Conservation (phyloP, 2,113 vertebrate genomes). For the Ptilonorhynchus violaceus region DNA sequence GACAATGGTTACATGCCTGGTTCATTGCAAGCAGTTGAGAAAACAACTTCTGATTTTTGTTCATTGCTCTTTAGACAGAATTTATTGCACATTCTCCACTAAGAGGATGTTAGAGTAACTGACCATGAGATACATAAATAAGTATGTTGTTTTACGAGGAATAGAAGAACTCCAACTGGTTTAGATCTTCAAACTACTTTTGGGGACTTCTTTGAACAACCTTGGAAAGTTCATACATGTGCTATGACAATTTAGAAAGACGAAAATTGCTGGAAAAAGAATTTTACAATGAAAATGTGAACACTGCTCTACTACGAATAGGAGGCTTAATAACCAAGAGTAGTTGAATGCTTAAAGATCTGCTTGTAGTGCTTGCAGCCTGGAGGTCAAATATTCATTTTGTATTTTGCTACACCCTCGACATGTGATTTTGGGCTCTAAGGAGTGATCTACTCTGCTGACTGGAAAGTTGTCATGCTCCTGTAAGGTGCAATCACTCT, state of each 20-base stretch:
- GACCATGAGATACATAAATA: neutral
- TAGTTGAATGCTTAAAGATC: neutral
- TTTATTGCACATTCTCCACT: neutral
- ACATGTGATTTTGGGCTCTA: neutral
- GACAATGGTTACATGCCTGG: neutral
- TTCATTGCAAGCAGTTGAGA: neutral
- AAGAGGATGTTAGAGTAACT: neutral
- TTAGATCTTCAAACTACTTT: neutral
- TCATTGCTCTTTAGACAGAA: constrained; percentile 39
- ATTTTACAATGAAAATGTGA: neutral
- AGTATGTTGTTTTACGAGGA: neutral
- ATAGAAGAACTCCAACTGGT: neutral
- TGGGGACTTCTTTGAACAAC: neutral
- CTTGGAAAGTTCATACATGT: neutral
- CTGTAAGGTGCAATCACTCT: neutral
- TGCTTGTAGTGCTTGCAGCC: neutral
- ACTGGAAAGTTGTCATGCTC: neutral
- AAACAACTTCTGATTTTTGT: constrained; percentile 11
- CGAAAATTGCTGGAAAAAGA: neutral
- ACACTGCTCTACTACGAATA: neutral
- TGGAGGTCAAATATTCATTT: neutral
- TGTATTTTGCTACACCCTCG: neutral
- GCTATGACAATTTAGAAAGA: neutral
- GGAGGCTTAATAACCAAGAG: neutral
- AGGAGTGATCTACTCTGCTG: neutral